phyloP scores from a whole-genome alignment of 1,140 invertebrate species.

The Euborellia annulipes region DNA sequence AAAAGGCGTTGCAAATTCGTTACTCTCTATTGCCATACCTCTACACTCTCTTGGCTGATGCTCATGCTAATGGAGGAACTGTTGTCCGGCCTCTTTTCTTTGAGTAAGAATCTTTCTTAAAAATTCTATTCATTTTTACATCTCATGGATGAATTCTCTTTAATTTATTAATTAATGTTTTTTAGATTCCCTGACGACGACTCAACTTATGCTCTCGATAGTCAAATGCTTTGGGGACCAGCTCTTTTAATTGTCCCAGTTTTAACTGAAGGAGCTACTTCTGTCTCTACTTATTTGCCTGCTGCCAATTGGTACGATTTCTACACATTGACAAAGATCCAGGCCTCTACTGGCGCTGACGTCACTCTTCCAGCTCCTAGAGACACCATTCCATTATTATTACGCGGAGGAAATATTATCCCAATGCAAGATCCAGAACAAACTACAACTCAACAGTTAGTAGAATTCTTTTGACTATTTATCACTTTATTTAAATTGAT shows the following conservation, averaged over 20 bases:
- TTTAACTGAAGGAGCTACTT: conserved; percentile 29
- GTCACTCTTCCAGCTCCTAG: conserved; percentile 37
- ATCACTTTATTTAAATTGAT: conserved; percentile 4
- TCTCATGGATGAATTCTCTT: neutral
- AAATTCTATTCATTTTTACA: neutral
- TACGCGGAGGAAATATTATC: conserved; percentile 56
- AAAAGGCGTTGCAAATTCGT: conserved; percentile 42
- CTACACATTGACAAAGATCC: conserved; percentile 30
- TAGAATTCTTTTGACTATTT: too few species aligned
- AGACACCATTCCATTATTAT: conserved; percentile 46
- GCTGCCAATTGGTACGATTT: conserved; percentile 55
- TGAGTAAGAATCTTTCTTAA: conserved; percentile 38
- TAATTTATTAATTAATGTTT: conserved; percentile 18
- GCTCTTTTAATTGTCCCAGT: conserved; percentile 60
- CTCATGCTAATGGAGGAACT: conserved; percentile 49
- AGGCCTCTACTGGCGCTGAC: conserved; percentile 33
- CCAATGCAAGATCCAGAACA: conserved; percentile 43
- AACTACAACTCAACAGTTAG: conserved; percentile 48
- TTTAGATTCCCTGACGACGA: conserved; percentile 47
- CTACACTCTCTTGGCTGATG: conserved; percentile 64
- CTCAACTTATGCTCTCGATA: conserved; percentile 52
- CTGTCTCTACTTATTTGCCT: conserved; percentile 49
- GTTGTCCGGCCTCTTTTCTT: conserved; percentile 67
- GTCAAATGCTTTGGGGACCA: conserved; percentile 66
- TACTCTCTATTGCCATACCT: conserved; percentile 68